Percentiles rank a stretch among this genome's conserved stretches.
These are phyloP conservation scores for Ceratothoa steindachneri DNA, from an alignment of 2,888 invertebrate species.

Conservation along the genomic window DNA sequence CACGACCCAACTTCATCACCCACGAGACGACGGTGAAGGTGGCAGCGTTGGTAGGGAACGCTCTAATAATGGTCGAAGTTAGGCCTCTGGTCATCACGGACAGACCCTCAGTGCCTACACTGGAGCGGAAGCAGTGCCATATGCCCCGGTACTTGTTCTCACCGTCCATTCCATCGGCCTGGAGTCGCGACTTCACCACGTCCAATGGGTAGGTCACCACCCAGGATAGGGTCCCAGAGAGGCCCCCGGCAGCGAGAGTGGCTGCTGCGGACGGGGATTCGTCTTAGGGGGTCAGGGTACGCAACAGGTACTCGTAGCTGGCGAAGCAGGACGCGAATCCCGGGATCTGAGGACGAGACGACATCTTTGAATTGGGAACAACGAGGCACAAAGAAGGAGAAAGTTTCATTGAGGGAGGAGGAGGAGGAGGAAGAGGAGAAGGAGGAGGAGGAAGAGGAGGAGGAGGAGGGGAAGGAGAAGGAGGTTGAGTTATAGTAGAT, in stretches of 20 bases:
- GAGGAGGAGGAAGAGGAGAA: too few species aligned
- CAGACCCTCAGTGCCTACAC: slow-evolving; percentile 67
- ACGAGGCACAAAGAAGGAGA: too few species aligned
- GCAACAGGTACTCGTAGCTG: slow-evolving; percentile 72
- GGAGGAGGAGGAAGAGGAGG: too few species aligned
- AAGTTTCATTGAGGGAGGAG: too few species aligned
- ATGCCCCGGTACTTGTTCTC: slow-evolving; percentile 63
- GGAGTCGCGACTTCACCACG: slow-evolving; percentile 73
- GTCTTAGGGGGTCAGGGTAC: slow-evolving; percentile 27
- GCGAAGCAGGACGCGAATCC: slow-evolving; percentile 81
- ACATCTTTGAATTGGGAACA: not conserved
- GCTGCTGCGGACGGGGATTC: slow-evolving; percentile 59
- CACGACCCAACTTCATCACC: too few species aligned
- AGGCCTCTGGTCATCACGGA: slow-evolving; percentile 70
- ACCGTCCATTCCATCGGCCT: slow-evolving; percentile 51
- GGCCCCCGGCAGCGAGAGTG: slow-evolving; percentile 76
- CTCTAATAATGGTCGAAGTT: too few species aligned
- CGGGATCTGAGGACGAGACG: slow-evolving; percentile 57
- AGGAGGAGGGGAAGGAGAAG: too few species aligned
- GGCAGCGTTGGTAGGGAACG: too few species aligned
- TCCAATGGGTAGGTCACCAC: slow-evolving; percentile 79
- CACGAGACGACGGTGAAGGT: slow-evolving; percentile 83
- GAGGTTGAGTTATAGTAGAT: too few species aligned
- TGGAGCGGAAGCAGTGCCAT: slow-evolving; percentile 69
- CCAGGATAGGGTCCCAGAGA: slow-evolving; percentile 84